Base-by-base conservation (phyloP, 1,140 invertebrate genomes). In the Brachionus rotundiformis region DNA sequence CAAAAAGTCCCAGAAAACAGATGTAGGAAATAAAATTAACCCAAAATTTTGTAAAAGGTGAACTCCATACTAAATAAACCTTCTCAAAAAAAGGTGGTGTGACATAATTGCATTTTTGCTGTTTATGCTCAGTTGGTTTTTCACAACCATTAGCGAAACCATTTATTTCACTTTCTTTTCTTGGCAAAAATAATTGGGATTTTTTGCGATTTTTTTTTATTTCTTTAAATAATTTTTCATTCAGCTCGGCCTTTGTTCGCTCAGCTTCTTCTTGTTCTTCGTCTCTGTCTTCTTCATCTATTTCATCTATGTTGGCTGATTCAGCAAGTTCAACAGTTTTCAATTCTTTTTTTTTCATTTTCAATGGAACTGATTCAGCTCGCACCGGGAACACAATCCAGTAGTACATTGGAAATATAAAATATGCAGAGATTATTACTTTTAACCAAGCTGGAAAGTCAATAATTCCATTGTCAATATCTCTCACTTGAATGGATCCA, bases 401-500 rank as follows among this genome's bases (percentile, higher is more conserved):
- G 3, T 87, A 82, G 77, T 87, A 89, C 86, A 89, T 89, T 5
- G 88, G 88, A 81, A 89, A 85, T 13, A 89, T 83, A 6, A 89
- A 73, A 81, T 87, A 86, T 4, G 86, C 87, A 83, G 86, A 87
- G 1, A 86, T 79, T 13, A 87, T 83, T 19, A 89, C 87, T 84
- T 89, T 89, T 11, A 88, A 82, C 82, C 84, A 86, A 10, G 84
- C 84, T 2, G 88, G 87, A 19, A 86, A 81, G 68, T 83, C 84
- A 27, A 86, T 82, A 0, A 84, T 29, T 7, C 87, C 87, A 84
- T 84, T 86, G 61, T 85, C 84, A 5, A 88, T 81, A 27, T 88
- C 88, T 47, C 86, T 84, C 0, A 89, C 83, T 39, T 85, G 84
- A 41, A 89, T 85, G 10, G 85, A 82, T 1, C 88, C 88, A 73